Evolutionary conservation across 2,113 vertebrate genomes (phyloP).

Genomic region (Chelonoidis abingdonii): DNA sequence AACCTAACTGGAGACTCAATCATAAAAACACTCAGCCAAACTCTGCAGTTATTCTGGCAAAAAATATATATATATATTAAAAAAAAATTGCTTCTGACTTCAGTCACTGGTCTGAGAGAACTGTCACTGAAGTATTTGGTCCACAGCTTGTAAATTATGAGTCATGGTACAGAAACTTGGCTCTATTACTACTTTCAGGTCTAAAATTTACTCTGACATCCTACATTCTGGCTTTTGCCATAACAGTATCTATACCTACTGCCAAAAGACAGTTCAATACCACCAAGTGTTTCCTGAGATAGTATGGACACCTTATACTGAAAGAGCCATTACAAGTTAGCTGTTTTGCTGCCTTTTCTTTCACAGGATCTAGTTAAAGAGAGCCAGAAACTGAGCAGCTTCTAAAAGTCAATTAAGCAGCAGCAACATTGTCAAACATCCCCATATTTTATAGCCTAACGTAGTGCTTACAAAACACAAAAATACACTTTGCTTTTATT

Average conservation of each 20-base stretch:
- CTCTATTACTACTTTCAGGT: slow-evolving; percentile 61
- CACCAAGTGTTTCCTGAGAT: slow-evolving; percentile 16
- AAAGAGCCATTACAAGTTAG: neutral
- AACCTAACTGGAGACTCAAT: neutral
- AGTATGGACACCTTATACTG: neutral
- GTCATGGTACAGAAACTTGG: slow-evolving; percentile 63
- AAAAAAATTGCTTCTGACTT: neutral
- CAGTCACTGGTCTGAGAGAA: slow-evolving; percentile 45
- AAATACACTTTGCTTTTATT: neutral
- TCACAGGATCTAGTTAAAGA: neutral
- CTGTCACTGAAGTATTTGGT: slow-evolving; percentile 50
- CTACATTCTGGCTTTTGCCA: slow-evolving; percentile 52
- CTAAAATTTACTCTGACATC: slow-evolving; percentile 65
- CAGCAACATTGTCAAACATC: neutral
- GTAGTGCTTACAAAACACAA: neutral
- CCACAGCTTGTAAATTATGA: slow-evolving; percentile 30
- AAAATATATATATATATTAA: too few species aligned
- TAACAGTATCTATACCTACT: slow-evolving; percentile 24
- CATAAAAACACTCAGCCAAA: neutral
- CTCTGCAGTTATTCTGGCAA: slow-evolving; percentile 21
- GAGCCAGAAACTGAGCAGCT: neutral
- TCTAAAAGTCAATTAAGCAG: neutral
- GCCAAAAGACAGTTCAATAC: slow-evolving; percentile 42
- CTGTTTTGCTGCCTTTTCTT: neutral
- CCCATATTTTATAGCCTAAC: neutral